These are phyloP conservation scores for Pseudococcus jackbeardsleyi DNA, from an alignment of 2,888 invertebrate species.

Conservation along the genomic window DNA sequence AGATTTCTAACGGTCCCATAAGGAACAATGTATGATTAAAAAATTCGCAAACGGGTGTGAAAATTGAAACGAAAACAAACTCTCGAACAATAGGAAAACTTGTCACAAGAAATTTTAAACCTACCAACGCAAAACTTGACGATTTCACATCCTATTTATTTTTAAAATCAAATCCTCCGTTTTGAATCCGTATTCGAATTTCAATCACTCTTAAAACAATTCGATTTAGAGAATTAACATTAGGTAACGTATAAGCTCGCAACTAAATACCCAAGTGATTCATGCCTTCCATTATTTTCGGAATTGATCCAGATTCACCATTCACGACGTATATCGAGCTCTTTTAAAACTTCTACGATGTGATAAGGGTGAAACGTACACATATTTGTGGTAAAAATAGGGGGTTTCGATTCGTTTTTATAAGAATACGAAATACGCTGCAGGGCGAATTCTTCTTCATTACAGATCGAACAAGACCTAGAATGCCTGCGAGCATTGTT, in stretches of 20 bases:
- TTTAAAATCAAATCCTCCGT: too few relatives aligned
- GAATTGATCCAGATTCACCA: background rate
- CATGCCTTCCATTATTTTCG: background rate
- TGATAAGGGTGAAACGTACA: background rate
- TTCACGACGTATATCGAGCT: background rate
- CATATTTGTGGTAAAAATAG: background rate
- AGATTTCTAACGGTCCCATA: too few relatives aligned
- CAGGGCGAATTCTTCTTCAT: conserved; percentile 26
- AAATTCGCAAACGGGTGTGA: background rate
- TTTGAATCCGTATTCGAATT: background rate
- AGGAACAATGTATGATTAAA: background rate
- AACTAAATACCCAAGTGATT: background rate
- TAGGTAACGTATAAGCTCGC: background rate
- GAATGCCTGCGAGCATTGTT: background rate
- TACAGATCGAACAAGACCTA: background rate
- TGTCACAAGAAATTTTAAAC: too few relatives aligned
- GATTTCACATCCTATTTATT: too few relatives aligned
- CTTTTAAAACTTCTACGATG: background rate
- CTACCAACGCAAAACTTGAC: too few relatives aligned
- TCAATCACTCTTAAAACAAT: background rate
- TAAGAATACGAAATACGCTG: conserved; percentile 5
- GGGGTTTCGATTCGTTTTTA: background rate
- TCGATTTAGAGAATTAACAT: background rate
- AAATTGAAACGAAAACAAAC: too few relatives aligned
- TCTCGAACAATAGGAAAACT: too few relatives aligned